Base-by-base conservation (phyloP, 2,797 vertebrate species). In the Tokudaia tokunoshimensis region DNA sequence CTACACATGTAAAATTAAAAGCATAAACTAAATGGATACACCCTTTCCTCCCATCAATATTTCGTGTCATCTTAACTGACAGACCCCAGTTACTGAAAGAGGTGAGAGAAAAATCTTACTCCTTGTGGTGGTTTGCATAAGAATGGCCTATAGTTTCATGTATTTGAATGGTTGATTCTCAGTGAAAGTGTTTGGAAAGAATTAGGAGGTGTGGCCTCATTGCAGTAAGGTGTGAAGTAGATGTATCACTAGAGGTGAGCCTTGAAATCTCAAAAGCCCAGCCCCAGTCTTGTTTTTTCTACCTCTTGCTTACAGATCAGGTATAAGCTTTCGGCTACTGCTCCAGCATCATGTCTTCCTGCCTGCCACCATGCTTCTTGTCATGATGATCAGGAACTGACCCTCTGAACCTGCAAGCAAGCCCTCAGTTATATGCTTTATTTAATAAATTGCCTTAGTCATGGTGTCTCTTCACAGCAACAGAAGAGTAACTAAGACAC, bases 21-120 rank as follows among this genome's bases (percentile, higher is more conserved):
- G 19, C 75, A 87, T 79, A 15, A 65, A 72, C 89, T 85, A 93
- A 93, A 44, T 94, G 19, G n/a, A 12, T 82, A 11, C 37, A 55
- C 2, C 41, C 44, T 55, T 96, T 94, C 83, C 20, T 89, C 34
- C 17, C 82, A 13, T 74, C 79, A 92, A 65, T 61, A 47, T 82
- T 31, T 94, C 87, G 19, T 87, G 52, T 92, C 52, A 63, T 22
- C 88, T 90, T 29, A 95, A 97, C 92, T 74, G 13, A 79, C 8
- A 78, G 9, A 4, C 12, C 7, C 29, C 26, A 31, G 44, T 19
- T 93, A 81, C 47, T 34, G 47, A 96, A 92, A 89, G 57, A 94
- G 20, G 10, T n/a, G 55, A 85, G 14, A 93, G 29, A 20, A 91
- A 80, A 91, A 31, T 14, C 4, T 72, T 88, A 26, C 37, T 74